Base-by-base conservation (phyloP, 1,140 invertebrate species). In the Hestina assimilis region DNA sequence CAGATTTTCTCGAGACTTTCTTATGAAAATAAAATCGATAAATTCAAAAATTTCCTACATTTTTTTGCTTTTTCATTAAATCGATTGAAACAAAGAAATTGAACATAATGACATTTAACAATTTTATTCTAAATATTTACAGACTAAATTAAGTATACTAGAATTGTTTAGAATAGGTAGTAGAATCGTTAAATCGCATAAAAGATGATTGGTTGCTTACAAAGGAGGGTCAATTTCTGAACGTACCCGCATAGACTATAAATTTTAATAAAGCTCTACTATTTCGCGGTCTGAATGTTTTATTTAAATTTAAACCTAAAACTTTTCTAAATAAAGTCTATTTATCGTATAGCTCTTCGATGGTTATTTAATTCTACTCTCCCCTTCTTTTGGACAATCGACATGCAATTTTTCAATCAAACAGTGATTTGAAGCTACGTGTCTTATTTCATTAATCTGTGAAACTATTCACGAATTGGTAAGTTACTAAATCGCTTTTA, bases 321-420 rank as follows among this genome's bases (percentile, higher is more conserved):
- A 51, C 15, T 20, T 45, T 43, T 51, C 23, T n/a, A 5, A 26
- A 51, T 71, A 73, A 67, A 73, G 72, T 69, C 50, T 17, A 50
- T 66, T 63, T 65, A 48, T 55, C 55, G 56, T 24, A 35, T 45
- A 50, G 3, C 7, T 19, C 51, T 48, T 38, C 43, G 43, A 56
- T 57, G 52, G 59, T 54, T 65, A 72, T 76, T 72, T 66, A 51
- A 79, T 46, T 66, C 51, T 45, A 46, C 48, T 69, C 71, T 73
- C 78, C 78, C 80, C 70, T 73, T 72, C 72, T 76, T 78, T 80
- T 72, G 67, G 71, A 53, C 62, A 67, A 66, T 73, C 63, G 61
- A 66, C 75, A 72, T 83, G 75, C 79, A 86, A 83, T 86, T 82
- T 83, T 79, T 82, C 83, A 86, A 86, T 83, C 75, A 78, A 69